Percentiles rank a stretch among this genome's conserved stretches.
phyloP scores from a whole-genome alignment of 2,113 vertebrate species.

The Oncorhynchus mykiss region DNA sequence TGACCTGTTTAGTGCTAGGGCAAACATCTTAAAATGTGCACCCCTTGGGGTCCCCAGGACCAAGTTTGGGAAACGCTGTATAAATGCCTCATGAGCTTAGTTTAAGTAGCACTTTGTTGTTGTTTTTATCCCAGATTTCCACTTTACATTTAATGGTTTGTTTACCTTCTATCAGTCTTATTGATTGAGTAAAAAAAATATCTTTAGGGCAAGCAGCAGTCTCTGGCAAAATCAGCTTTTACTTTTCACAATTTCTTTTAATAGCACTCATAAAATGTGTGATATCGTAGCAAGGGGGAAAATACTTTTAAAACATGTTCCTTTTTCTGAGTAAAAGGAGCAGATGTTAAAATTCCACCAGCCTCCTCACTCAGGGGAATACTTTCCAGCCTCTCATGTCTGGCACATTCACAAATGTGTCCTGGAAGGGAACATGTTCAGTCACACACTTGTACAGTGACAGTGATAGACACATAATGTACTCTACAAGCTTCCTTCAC shows the following conservation, averaged over 20 bases:
- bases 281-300: background rate
- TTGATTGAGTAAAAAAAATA: background rate
- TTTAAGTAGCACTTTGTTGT: no score
- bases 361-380: background rate
- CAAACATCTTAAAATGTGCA: no score
- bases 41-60: no score
- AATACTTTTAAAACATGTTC: background rate
- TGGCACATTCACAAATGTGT: slow-evolving; percentile 1
- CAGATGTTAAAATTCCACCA: background rate
- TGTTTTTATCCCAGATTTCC: no score
- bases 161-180: no score
- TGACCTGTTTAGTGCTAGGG: no score
- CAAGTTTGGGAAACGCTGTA: no score
- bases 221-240: background rate
- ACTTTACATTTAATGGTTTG: no score
- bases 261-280: background rate
- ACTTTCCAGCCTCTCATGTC: background rate
- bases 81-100: no score
- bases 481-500: background rate
- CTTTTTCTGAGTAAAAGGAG: background rate
- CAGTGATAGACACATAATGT: background rate
- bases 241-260: background rate
- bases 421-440: background rate
- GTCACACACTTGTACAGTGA: background rate
- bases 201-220: background rate